Conservation (phyloP, 1,140 invertebrate genomes). For the Macrocentrus cingulum region DNA sequence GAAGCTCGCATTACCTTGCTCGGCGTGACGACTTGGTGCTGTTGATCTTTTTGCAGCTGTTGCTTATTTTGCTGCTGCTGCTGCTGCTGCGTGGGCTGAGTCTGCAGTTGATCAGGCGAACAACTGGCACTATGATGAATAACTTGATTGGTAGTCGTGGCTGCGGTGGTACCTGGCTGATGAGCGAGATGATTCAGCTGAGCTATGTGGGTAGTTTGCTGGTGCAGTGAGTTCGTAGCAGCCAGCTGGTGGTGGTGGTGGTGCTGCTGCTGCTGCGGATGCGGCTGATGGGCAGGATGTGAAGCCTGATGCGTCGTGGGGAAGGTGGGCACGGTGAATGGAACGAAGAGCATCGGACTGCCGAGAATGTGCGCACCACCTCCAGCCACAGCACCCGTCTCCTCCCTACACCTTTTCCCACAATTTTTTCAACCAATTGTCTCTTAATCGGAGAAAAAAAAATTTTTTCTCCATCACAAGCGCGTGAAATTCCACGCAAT, state of each 20-base stretch:
- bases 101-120: conserved; percentile 54
- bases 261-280: conserved; percentile 51
- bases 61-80: conserved; percentile 47
- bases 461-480: too few relatives aligned
- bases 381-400: conserved; percentile 59
- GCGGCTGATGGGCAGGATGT: conserved; percentile 52
- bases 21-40: conserved; percentile 36
- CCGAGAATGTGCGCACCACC: conserved; percentile 59
- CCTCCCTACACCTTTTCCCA: conserved; percentile 57
- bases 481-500: too few relatives aligned
- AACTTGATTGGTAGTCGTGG: conserved; percentile 46
- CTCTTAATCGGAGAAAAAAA: background rate
- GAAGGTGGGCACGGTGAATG: conserved; percentile 58
- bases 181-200: conserved; percentile 55
- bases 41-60: conserved; percentile 51
- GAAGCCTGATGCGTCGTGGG: conserved; percentile 54
- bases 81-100: conserved; percentile 50
- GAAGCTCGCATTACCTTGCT: conserved; percentile 42
- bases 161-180: conserved; percentile 41
- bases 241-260: conserved; percentile 27
- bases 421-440: conserved; percentile 26
- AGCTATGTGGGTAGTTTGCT: conserved; percentile 48
- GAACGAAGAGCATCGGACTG: conserved; percentile 62
- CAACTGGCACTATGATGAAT: conserved; percentile 55
- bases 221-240: conserved; percentile 39